A percentile compares a stretch with the other conserved stretches of the same genome.
phyloP scores from a whole-genome alignment of 1,140 invertebrate species.

The Apocrypta bakeri region DNA sequence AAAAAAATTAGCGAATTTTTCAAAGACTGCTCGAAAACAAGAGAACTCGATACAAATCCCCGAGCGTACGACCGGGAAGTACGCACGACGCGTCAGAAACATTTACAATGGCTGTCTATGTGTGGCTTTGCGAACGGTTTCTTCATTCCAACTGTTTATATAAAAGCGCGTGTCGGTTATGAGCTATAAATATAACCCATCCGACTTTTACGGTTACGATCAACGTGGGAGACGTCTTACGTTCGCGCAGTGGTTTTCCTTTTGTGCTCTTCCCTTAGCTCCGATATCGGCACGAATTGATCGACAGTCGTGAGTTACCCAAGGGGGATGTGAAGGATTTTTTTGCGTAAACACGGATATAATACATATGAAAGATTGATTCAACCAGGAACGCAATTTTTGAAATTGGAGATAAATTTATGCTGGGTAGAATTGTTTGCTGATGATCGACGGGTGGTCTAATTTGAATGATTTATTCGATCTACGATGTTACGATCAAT shows the following conservation, averaged over 20 bases:
- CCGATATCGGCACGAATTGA: neutral
- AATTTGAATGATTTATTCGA: neutral
- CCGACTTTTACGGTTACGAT: constrained; percentile 17
- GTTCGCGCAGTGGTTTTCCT: neutral
- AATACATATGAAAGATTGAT: neutral
- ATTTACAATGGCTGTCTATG: neutral
- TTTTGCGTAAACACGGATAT: neutral
- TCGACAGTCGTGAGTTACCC: neutral
- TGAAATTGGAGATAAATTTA: neutral
- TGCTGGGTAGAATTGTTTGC: neutral
- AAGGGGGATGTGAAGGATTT: neutral
- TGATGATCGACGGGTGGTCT: neutral
- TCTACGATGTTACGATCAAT: neutral
- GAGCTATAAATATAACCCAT: constrained; percentile 27
- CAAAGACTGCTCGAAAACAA: too few species aligned
- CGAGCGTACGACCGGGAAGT: neutral
- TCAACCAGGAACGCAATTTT: neutral
- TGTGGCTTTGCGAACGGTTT: neutral
- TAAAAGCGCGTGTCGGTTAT: constrained; percentile 12
- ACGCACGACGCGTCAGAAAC: neutral
- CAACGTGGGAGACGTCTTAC: neutral
- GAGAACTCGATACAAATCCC: neutral
- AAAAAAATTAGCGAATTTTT: neutral
- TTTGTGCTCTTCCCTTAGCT: too few species aligned
- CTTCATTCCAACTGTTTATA: constrained; percentile 14